phyloP scores from a whole-genome alignment of 2,113 vertebrate genomes.

The Hyperoodon ampullatus region DNA sequence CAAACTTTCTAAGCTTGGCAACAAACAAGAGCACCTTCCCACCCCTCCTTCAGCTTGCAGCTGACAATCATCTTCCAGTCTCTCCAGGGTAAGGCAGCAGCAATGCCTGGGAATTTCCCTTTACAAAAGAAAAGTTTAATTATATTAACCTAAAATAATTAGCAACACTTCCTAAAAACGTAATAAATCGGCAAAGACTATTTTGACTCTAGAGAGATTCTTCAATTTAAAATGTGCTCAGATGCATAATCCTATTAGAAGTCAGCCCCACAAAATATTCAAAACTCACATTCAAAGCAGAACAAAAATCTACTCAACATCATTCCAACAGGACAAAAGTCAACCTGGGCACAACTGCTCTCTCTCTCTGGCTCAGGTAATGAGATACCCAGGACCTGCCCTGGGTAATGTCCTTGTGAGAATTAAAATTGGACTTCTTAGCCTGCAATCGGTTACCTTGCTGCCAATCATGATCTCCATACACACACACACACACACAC shows the following conservation, averaged over 20 bases:
- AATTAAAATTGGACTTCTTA: not conserved
- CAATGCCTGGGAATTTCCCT: not conserved
- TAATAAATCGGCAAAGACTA: constrained; percentile 5
- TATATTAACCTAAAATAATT: not conserved
- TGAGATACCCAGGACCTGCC: not conserved
- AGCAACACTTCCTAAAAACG: not conserved
- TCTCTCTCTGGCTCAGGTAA: not conserved
- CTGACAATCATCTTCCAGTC: not conserved
- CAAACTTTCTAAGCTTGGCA: not conserved
- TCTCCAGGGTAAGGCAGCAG: not conserved
- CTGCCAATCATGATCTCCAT: not conserved
- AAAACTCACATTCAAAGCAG: not conserved
- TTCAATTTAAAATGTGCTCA: not conserved
- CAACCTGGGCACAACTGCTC: not conserved
- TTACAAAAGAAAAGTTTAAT: not conserved
- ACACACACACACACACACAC: not conserved
- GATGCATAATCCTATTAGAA: constrained; percentile 13
- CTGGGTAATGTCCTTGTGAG: not conserved
- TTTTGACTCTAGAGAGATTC: constrained; percentile 14
- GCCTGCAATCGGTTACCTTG: not conserved
- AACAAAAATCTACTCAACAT: not conserved
- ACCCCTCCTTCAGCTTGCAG: not conserved
- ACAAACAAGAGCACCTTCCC: not conserved
- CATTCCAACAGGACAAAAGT: constrained; percentile 8
- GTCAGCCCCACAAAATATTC: not conserved